These are phyloP conservation scores for Sylvia borin DNA, from an alignment of 2,797 vertebrate genomes.

Conservation along the genomic window DNA sequence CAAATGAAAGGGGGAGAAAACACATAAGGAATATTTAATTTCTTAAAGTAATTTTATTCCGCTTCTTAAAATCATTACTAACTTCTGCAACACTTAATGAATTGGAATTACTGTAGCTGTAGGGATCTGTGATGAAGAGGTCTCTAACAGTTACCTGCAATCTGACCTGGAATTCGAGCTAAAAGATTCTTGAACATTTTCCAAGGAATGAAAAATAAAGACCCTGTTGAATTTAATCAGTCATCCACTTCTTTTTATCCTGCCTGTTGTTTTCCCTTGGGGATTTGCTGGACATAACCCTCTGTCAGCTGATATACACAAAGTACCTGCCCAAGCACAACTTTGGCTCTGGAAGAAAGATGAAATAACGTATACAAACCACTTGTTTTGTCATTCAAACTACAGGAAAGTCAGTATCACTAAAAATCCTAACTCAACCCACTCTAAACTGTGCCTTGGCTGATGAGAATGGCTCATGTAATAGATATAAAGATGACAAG, in stretches of 20 bases:
- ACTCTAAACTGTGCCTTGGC: neutral
- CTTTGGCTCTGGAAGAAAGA: neutral
- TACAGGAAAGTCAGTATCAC: neutral
- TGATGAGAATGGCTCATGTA: neutral
- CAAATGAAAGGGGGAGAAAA: conserved; percentile 63
- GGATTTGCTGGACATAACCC: conserved; percentile 42
- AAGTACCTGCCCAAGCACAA: conserved; percentile 7
- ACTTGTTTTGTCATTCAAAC: neutral
- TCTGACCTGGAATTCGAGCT: conserved; percentile 73
- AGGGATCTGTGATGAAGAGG: conserved; percentile 74
- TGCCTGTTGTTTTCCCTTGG: conserved; percentile 22
- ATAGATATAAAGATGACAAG: neutral
- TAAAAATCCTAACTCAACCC: neutral
- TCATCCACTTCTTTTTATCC: neutral
- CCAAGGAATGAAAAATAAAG: conserved; percentile 75
- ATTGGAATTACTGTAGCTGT: conserved; percentile 70
- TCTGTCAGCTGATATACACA: neutral
- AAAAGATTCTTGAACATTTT: conserved; percentile 73
- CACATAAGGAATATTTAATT: conserved; percentile 49
- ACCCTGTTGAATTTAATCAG: conserved; percentile 67
- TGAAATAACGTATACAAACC: neutral
- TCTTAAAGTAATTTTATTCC: conserved; percentile 74
- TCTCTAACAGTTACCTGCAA: conserved; percentile 71
- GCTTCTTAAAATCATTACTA: conserved; percentile 74
- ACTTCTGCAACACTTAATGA: conserved; percentile 79